A percentile compares a stretch with the other conserved stretches of the same genome.
Evolutionary conservation across 2,113 vertebrate genomes (phyloP).

Genomic region (Leptosomus discolor): DNA sequence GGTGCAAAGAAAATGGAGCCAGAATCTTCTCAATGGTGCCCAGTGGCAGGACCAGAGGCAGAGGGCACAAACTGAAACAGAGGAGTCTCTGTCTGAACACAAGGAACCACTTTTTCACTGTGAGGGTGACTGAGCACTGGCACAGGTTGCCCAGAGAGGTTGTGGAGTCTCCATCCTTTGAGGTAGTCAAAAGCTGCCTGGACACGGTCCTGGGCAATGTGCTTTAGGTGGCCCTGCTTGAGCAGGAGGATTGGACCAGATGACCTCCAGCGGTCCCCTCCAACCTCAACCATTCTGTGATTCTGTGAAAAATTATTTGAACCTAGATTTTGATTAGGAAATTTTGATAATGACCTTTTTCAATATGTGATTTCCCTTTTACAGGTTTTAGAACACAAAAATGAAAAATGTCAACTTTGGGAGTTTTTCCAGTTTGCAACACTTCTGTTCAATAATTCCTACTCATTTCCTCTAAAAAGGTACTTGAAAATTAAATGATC

Average conservation of each 20-base stretch:
- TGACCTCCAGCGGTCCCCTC: background rate
- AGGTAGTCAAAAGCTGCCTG: background rate
- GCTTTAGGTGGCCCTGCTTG: background rate
- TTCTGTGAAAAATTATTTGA: background rate
- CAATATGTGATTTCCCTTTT: background rate
- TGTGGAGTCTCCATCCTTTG: background rate
- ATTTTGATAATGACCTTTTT: background rate
- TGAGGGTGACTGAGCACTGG: background rate
- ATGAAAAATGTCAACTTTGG: background rate
- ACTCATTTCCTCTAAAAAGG: background rate
- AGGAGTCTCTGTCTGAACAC: background rate
- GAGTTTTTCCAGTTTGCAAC: background rate
- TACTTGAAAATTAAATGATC: background rate
- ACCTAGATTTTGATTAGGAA: background rate
- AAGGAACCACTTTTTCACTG: background rate
- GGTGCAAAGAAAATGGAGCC: background rate
- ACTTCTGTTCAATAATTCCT: background rate
- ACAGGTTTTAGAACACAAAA: background rate
- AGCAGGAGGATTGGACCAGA: fast-evolving
- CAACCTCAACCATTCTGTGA: background rate
- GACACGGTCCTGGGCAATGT: fast-evolving
- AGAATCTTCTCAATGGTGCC: background rate
- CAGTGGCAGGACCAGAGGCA: background rate
- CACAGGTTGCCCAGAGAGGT: background rate
- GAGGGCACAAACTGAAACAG: background rate